Conservation (phyloP, 2,113 vertebrate species). For the Microcebus jonahi region DNA sequence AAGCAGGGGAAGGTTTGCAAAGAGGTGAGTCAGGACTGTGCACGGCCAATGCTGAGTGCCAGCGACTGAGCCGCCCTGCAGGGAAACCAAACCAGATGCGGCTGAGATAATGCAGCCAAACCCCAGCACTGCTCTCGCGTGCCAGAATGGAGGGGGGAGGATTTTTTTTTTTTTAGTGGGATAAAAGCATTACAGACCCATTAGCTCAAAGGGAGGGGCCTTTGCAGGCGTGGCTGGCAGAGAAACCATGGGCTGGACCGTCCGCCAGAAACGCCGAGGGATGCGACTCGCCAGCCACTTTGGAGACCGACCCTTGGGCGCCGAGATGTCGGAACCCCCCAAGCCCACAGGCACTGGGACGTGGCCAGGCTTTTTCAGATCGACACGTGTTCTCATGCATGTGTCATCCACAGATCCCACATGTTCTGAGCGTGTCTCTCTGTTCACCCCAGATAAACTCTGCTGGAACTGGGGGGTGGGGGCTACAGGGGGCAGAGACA, state of each 20-base stretch:
- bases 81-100: background rate
- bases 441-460: too few relatives aligned
- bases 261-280: fast-evolving
- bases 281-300: fast-evolving
- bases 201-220: background rate
- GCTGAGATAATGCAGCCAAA: background rate
- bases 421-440: too few relatives aligned
- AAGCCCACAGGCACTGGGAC: fast-evolving
- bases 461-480: too few relatives aligned
- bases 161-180: too few relatives aligned
- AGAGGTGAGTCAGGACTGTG: background rate
- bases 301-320: background rate
- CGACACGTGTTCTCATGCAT: too few relatives aligned
- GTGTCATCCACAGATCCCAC: too few relatives aligned
- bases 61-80: fast-evolving
- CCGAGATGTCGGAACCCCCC: too few relatives aligned
- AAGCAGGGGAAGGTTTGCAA: background rate
- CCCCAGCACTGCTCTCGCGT: fast-evolving
- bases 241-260: background rate
- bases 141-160: background rate
- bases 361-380: too few relatives aligned
- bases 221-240: fast-evolving
- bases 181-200: fast-evolving
- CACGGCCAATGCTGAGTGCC: background rate
- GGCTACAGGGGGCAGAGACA: too few relatives aligned